A percentile compares a stretch with the other conserved stretches of the same genome.
Conservation (phyloP, 2,113 vertebrate genomes). For the Carassius auratus region DNA sequence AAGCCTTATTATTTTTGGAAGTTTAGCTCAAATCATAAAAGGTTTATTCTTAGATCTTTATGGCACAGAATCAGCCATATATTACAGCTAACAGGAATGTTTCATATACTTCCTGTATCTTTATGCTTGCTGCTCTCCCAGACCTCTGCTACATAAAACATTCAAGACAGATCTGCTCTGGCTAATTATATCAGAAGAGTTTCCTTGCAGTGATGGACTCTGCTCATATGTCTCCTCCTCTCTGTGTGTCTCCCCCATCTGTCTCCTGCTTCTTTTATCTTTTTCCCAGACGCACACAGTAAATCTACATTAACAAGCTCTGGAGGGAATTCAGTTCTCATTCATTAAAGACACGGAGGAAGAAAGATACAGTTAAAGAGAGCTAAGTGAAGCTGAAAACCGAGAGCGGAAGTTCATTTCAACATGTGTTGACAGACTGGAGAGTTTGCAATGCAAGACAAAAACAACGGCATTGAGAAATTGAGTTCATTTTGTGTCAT, state of each 20-base stretch:
- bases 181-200: conserved; percentile 54
- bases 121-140: not conserved
- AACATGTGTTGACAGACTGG: conserved; percentile 5
- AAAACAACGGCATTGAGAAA: too few relatives aligned
- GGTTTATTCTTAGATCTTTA: not conserved
- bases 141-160: not conserved
- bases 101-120: not conserved
- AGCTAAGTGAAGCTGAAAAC: not conserved
- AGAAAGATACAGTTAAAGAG: not conserved
- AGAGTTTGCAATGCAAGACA: too few relatives aligned
- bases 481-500: too few relatives aligned
- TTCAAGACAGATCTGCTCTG: conserved; percentile 35
- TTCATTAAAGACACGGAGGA: conserved; percentile 68
- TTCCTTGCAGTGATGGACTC: conserved; percentile 50
- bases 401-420: conserved; percentile 21
- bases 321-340: conserved; percentile 72
- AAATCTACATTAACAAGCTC: conserved; percentile 83
- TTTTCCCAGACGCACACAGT: conserved; percentile 70
- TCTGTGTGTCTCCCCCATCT: conserved; percentile 51
- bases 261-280: conserved; percentile 43
- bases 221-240: conserved; percentile 64
- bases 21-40: not conserved
- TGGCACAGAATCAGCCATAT: not conserved
- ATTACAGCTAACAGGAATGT: not conserved
- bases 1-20: not conserved